Evolutionary conservation across 2,888 invertebrate genomes (phyloP), one percentile per base, ranked within the genome.

Genomic region (Trilocha varians): DNA sequence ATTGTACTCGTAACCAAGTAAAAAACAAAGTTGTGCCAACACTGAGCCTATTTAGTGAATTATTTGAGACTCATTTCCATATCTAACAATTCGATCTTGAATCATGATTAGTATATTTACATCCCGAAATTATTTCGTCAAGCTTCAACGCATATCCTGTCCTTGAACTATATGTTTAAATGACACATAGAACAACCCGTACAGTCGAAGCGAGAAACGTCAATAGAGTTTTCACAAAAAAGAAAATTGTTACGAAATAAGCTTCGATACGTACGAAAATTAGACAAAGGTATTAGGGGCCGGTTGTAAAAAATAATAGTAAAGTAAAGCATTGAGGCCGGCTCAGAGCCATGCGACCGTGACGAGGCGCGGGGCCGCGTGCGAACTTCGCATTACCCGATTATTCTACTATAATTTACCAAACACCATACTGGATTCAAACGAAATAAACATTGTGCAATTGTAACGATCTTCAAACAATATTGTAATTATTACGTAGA

Each of bases 321-420:
- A 55, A 53, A 55, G 46, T 48, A 48, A 47, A 46, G 38, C 38
- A 40, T 52, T 59, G 64, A 55, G 64, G 61, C 61, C 65, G 53
- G 60, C 59, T 60, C 50, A 42, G 47, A 48, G 33, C 41, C 61
- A 63, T 46, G 62, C 54, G 42, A 59, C 49, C 67, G 64, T 65
- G 57, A 65, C 62, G 45, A 42, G 34, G 43, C 48, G 46, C 49
- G 61, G 53, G 65, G 65, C 61, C 58, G 52, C 57, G 47, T 53
- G 59, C 53, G 53, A 59, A 58, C 49, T 41, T 43, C 46, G 42
- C 43, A 53, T 54, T 49, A 48, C 52, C 46, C 49, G 49, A 53
- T 53, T 43, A 43, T 38, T 16, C 35, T 38, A 18, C 18, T 38
- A 42, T 38, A 38, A 42, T 38, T 42, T 42, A 42, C 32, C 38